A percentile compares a stretch with the other conserved stretches of the same genome.
phyloP scores from a whole-genome alignment of 2,888 invertebrate genomes.

The Pristionchus fissidentatus region DNA sequence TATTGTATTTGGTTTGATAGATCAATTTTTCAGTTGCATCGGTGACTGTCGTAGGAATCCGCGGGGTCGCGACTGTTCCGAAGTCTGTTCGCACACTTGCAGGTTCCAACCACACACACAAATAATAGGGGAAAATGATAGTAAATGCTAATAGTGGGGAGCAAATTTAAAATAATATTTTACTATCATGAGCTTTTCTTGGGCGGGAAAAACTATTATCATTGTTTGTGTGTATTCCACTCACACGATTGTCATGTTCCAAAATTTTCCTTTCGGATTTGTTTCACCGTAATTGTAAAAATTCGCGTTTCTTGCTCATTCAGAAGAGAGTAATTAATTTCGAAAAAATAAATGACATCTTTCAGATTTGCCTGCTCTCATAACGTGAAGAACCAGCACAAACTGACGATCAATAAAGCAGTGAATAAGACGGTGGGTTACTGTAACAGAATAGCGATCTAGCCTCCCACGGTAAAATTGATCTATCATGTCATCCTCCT shows the following conservation, averaged over 20 bases:
- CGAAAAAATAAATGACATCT: not conserved
- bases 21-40: not conserved
- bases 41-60: slow-evolving; percentile 19
- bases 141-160: no score
- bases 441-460: not conserved
- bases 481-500: not conserved
- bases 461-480: not conserved
- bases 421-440: not conserved
- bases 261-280: no score
- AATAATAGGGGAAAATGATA: no score
- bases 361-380: slow-evolving; percentile 41
- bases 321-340: no score
- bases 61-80: slow-evolving; percentile 32
- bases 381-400: not conserved
- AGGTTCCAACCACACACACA: not conserved
- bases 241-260: no score
- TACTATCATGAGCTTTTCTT: no score
- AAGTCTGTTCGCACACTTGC: slow-evolving; percentile 43
- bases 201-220: no score
- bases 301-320: no score
- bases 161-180: no score
- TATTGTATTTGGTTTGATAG: no score
- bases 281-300: no score
- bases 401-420: not conserved
- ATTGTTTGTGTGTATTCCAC: no score